Evolutionary conservation across 64 coral and sea anemone species (phyloP).

Genomic region (Astreopora myriophthalma): DNA sequence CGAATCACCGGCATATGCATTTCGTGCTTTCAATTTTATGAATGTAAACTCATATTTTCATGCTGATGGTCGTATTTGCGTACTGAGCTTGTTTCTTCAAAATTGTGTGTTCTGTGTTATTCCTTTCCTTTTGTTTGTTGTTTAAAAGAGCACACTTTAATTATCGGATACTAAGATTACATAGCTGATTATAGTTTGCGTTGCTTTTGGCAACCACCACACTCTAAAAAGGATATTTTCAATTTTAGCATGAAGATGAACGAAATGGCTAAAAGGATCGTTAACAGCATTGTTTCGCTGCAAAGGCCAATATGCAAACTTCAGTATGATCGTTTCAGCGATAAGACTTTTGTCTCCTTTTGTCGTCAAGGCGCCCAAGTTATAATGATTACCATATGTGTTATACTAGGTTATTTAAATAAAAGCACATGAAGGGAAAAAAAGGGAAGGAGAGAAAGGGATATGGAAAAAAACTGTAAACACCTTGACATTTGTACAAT

Average conservation of each 20-base stretch:
- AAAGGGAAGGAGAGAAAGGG: too few species aligned
- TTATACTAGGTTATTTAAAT: not conserved
- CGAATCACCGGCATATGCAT: too few species aligned
- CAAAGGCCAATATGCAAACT: not conserved
- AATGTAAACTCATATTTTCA: not conserved
- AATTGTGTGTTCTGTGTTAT: not conserved
- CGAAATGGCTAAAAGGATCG: not conserved
- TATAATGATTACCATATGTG: not conserved
- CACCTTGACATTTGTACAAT: too few species aligned
- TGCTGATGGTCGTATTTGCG: not conserved
- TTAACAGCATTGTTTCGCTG: not conserved
- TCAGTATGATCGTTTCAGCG: not conserved
- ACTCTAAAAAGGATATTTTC: not conserved
- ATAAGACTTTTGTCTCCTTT: not conserved
- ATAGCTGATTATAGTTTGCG: slow-evolving; percentile 19
- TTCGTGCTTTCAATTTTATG: not conserved
- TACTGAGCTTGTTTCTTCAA: not conserved
- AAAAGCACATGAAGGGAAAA: too few species aligned
- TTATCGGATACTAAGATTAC: slow-evolving; percentile 12
- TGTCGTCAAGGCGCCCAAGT: not conserved
- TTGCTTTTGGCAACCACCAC: slow-evolving; percentile 35
- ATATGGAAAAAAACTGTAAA: too few species aligned
- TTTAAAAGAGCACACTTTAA: not conserved
- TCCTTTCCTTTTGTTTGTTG: not conserved
- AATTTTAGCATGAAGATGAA: not conserved